Evolutionary conservation across 2,888 invertebrate species (phyloP).

Genomic region (Diarsia mendica): DNA sequence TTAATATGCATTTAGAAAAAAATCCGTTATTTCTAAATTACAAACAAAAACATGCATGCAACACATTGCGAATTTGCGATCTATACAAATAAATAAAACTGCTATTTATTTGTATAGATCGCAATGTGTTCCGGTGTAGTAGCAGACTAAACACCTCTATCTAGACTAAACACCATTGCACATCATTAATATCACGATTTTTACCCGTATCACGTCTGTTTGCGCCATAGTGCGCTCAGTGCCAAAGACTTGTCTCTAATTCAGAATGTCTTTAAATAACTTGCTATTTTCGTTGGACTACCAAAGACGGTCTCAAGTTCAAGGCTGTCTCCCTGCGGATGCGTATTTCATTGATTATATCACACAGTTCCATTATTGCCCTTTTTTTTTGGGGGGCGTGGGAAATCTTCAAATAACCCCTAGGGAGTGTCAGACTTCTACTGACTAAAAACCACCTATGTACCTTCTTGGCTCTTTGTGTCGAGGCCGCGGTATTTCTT

Average conservation of each 20-base stretch:
- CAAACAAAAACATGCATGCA: no score
- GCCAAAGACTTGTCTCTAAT: conserved; percentile 50
- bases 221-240: conserved; percentile 11
- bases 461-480: no score
- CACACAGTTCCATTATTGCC: neutral
- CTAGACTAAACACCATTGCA: conserved; percentile 6
- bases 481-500: no score
- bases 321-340: conserved; percentile 29
- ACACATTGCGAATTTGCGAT: no score
- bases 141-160: conserved; percentile 26
- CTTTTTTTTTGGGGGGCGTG: no score
- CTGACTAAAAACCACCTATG: no score
- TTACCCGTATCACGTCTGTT: conserved; percentile 12
- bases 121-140: neutral
- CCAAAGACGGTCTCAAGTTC: conserved; percentile 51
- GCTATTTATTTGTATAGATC: no score
- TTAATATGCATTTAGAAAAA: no score
- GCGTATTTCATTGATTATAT: conserved; percentile 13
- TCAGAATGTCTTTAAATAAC: conserved; percentile 42
- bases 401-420: no score
- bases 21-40: no score
- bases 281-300: conserved; percentile 42
- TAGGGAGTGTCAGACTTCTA: no score
- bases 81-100: no score
- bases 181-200: conserved; percentile 1